Base-by-base conservation (phyloP, 2,113 vertebrate species). In the Microcebus ravelobensis region DNA sequence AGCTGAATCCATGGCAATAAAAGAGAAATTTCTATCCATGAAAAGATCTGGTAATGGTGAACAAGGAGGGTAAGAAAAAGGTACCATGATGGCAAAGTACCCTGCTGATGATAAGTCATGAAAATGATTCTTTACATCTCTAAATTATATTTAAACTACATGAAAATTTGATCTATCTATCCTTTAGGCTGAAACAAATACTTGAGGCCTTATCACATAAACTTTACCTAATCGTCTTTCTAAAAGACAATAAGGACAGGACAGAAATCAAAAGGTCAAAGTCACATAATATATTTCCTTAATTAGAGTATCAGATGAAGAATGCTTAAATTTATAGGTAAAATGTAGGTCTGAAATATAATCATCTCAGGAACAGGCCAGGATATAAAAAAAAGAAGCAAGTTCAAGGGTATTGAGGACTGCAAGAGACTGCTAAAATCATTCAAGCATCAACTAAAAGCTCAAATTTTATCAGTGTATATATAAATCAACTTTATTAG, bases 401-500 rank as follows among this genome's bases (percentile, higher is more conserved):
- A 83, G 74, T 91, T 93, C 79, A 97, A 95, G 70, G 87, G 52
- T 90, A 93, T 0, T 50, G 25, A 84, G 70, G 48, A 87, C 42
- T 65, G 5, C 63, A 87, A 92, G 34, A 96, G 83, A 87, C n/a
- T 65, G 34, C 59, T 87, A 95, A 96, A 97, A 96, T 71, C 95
- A 94, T 76, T 85, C 87, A 90, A 84, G 87, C 92, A 96, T 92
- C 91, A 91, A 96, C 70, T 45, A 73, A 95, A 89, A 89, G 74
- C 89, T 96, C 80, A 70, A 90, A 94, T 96, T 96, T 88, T 95
- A 91, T 91, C 73, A 82, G n/a, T 73, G 55, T 70, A 61, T 11
- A 73, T 31, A 93, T 90, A 97, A 95, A 95, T 98, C 87, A 97
- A 94, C 92, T 96, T 96, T 91, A 97, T 76, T 90, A 89, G 74